A percentile compares a stretch with the other conserved stretches of the same genome.
Evolutionary conservation across 2,888 invertebrate genomes (phyloP).

Genomic region (Chrysolina oricalcia): DNA sequence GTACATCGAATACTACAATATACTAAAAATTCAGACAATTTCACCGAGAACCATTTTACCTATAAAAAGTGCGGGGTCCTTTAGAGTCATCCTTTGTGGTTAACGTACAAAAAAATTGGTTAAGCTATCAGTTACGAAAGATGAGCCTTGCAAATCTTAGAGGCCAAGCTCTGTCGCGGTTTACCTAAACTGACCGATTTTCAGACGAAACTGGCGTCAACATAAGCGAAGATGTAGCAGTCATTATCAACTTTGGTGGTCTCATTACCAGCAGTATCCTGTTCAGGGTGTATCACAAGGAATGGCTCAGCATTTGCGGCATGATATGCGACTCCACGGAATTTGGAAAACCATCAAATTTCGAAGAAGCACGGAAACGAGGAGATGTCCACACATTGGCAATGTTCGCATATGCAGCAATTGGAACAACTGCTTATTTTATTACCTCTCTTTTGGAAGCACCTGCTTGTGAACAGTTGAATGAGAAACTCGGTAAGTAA

Average conservation of each 20-base stretch:
- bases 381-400: neutral
- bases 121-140: no score
- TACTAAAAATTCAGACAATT: no score
- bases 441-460: neutral
- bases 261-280: neutral
- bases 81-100: no score
- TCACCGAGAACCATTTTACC: no score
- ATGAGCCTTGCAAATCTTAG: no score
- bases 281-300: neutral
- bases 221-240: constrained; percentile 5
- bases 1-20: no score
- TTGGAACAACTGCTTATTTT: neutral
- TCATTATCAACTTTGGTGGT: neutral
- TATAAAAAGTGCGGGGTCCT: no score
- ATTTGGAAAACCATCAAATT: constrained; percentile 6
- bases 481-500: neutral
- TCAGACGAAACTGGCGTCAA: neutral
- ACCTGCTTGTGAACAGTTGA: neutral
- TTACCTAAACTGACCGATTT: neutral
- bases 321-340: neutral
- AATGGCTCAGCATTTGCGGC: constrained; percentile 1
- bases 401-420: neutral
- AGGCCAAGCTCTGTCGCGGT: no score
- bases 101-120: no score
- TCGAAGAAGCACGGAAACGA: neutral